Evolutionary conservation across 2,888 invertebrate species (phyloP).

Genomic region (Clanis bilineata): DNA sequence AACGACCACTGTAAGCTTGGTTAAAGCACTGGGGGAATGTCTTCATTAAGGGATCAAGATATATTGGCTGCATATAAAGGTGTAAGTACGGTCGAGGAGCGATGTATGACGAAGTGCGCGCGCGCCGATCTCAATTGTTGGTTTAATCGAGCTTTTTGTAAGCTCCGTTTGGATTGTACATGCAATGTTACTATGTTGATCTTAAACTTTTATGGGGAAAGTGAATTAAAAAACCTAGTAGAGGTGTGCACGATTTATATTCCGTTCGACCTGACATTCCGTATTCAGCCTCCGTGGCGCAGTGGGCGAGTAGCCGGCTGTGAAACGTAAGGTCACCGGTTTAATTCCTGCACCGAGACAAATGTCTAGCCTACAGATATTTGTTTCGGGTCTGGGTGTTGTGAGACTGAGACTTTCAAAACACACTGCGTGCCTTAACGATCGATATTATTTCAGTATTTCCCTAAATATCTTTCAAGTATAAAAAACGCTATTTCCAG

Average conservation of each 20-base stretch:
- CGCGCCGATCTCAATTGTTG: constrained; percentile 70
- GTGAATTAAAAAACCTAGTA: constrained; percentile 1
- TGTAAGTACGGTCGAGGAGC: constrained; percentile 64
- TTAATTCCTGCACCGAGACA: no score
- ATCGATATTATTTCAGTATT: no score
- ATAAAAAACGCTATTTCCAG: not conserved
- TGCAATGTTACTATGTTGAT: constrained; percentile 28
- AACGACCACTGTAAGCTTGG: constrained; percentile 43
- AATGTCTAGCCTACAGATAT: no score
- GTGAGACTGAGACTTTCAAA: no score
- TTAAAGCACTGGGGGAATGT: constrained; percentile 7
- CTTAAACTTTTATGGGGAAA: constrained; percentile 1
- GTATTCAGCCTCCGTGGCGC: no score
- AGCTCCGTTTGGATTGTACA: constrained; percentile 59
- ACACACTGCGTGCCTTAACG: no score
- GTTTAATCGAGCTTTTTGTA: constrained; percentile 76
- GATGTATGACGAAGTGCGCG: constrained; percentile 72
- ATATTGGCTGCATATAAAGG: constrained; percentile 39
- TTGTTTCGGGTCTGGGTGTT: no score
- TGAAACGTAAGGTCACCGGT: no score
- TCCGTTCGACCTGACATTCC: no score
- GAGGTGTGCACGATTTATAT: constrained; percentile 19
- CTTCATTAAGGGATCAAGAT: constrained; percentile 28
- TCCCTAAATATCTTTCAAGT: no score
- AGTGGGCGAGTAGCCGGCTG: no score